Conservation (phyloP, 2,113 vertebrate species). For the Microtus pennsylvanicus region DNA sequence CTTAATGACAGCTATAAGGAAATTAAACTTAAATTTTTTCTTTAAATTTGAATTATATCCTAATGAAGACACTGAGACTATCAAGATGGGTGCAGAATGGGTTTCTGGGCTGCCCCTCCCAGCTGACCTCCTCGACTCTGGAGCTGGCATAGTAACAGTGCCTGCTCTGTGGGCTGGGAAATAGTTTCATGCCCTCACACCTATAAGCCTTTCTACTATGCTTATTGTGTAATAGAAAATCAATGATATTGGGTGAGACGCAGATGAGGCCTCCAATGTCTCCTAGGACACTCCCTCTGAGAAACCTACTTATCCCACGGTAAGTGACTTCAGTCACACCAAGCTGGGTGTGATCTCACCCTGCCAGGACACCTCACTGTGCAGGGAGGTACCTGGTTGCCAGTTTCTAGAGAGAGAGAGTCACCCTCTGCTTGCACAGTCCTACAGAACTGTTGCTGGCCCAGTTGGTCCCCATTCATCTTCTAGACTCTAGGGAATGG, state of each 20-base stretch:
- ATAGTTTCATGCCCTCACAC: background rate
- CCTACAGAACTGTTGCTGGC: background rate
- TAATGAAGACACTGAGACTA: background rate
- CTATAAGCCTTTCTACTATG: background rate
- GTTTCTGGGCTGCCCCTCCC: background rate
- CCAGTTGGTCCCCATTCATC: background rate
- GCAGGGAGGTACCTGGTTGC: background rate
- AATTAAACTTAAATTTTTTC: background rate
- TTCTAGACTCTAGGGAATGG: background rate
- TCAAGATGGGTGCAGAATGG: background rate
- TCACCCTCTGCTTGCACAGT: background rate
- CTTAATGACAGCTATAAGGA: background rate
- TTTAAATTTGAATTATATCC: background rate
- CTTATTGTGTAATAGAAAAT: background rate
- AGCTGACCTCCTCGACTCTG: background rate
- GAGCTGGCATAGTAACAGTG: background rate
- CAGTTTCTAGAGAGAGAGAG: constrained; percentile 20
- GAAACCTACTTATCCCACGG: background rate
- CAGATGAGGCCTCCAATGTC: background rate
- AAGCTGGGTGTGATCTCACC: background rate
- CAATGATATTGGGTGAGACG: background rate
- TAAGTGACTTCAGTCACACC: background rate
- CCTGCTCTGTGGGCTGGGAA: background rate
- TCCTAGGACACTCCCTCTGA: background rate
- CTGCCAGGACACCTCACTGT: background rate